Evolutionary conservation across 2,888 invertebrate genomes (phyloP).

Genomic region (Drosophila rubida): DNA sequence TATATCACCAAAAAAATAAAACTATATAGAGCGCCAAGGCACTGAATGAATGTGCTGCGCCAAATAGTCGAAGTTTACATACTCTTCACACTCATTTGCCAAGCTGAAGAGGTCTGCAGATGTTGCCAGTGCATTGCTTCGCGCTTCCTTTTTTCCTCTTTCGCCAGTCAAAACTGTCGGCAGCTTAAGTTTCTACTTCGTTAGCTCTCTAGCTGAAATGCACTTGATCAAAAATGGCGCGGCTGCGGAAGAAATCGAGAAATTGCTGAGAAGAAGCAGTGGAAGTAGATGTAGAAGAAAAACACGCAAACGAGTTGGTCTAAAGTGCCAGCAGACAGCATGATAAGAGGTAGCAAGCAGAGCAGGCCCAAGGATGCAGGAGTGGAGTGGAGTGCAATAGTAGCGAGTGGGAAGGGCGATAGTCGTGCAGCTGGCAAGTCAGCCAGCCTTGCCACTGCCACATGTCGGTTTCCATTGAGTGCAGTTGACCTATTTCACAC

Average conservation of each 20-base stretch:
- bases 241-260: conserved; percentile 5
- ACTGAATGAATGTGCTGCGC: no score
- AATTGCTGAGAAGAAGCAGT: not conserved
- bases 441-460: conserved; percentile 54
- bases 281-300: not conserved
- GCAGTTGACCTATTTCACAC: conserved; percentile 70
- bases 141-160: not conserved
- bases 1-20: conserved; percentile 18
- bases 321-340: conserved; percentile 53
- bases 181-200: conserved; percentile 73
- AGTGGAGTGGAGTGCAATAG: not conserved
- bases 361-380: not conserved
- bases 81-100: conserved; percentile 11
- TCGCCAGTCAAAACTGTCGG: conserved; percentile 29
- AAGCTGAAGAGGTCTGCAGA: not conserved
- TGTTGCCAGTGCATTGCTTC: not conserved
- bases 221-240: conserved; percentile 75
- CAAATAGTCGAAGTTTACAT: conserved; percentile 5
- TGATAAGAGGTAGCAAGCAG: not conserved
- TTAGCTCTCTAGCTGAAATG: conserved; percentile 66
- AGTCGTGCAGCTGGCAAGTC: conserved; percentile 45
- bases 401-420: conserved; percentile 8
- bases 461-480: conserved; percentile 70
- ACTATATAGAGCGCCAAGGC: conserved; percentile 1
- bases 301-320: conserved; percentile 25